Conservation (phyloP, 2,113 vertebrate genomes). For the Pampusana beccarii region DNA sequence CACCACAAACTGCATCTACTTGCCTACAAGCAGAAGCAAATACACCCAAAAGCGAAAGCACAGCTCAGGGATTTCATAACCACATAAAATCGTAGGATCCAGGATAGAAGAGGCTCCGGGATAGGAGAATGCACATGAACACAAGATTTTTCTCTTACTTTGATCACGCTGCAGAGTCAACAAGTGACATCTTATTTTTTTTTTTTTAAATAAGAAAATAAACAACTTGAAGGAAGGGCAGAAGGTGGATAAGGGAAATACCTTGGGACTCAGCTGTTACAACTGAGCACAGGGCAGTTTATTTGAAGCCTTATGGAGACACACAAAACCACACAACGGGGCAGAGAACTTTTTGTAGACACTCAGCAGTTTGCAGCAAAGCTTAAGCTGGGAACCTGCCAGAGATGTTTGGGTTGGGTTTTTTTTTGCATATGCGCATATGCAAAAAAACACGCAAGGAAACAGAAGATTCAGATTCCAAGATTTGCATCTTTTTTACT, state of each 20-base stretch:
- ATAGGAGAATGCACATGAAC: background rate
- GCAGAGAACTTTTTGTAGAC: background rate
- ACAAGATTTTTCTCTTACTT: background rate
- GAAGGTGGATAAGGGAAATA: background rate
- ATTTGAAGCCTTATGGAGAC: background rate
- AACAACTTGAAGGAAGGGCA: background rate
- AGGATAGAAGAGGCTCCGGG: background rate
- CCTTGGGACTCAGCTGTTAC: background rate
- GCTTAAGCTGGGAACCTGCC: background rate
- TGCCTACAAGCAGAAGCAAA: background rate
- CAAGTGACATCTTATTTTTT: fast-evolving
- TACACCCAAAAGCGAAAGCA: background rate
- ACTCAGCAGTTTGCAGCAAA: background rate
- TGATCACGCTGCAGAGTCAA: background rate
- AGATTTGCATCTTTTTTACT: fast-evolving
- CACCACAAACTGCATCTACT: background rate
- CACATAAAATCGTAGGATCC: fast-evolving
- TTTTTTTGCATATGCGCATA: fast-evolving
- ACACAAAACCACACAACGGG: background rate
- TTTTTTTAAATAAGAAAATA: background rate
- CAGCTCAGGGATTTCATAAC: background rate
- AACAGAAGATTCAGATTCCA: background rate
- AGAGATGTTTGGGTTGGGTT: background rate
- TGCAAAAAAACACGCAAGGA: background rate
- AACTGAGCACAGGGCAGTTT: fast-evolving